phyloP scores from a whole-genome alignment of 53 echinoderm and acorn worm species.

The Hippasteria phrygiana region DNA sequence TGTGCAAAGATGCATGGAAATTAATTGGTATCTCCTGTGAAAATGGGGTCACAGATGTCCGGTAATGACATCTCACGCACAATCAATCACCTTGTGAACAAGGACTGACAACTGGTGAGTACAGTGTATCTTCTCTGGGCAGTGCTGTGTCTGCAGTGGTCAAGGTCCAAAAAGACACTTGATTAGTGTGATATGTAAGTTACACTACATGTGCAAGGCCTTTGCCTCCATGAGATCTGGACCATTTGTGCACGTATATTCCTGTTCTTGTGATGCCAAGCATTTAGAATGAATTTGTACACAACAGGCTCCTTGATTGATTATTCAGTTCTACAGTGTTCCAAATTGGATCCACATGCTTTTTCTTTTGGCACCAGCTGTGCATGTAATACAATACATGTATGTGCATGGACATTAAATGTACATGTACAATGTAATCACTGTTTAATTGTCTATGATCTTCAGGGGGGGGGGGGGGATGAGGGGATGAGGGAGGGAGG shows the following conservation, averaged over 20 bases:
- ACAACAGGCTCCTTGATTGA: neutral
- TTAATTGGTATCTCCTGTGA: too few species aligned
- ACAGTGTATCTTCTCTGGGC: neutral
- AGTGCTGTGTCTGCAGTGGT: neutral
- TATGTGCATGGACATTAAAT: neutral
- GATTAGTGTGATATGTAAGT: neutral
- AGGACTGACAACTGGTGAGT: neutral
- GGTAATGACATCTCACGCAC: neutral
- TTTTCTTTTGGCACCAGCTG: neutral
- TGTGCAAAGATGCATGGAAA: too few species aligned
- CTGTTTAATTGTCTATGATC: too few species aligned
- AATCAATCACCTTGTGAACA: neutral
- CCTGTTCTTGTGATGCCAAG: conserved; percentile 3
- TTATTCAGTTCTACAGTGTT: neutral
- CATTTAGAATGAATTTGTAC: neutral
- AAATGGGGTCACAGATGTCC: too few species aligned
- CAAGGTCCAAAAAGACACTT: neutral
- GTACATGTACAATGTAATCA: too few species aligned
- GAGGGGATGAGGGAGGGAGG: too few species aligned
- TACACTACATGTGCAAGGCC: neutral
- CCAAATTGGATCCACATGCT: neutral
- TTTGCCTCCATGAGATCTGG: too few species aligned
- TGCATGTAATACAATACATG: neutral
- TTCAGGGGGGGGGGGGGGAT: too few species aligned
- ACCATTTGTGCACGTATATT: neutral